Evolutionary conservation across 2,797 vertebrate genomes (phyloP).

Genomic region (Phalloptychus januarius): DNA sequence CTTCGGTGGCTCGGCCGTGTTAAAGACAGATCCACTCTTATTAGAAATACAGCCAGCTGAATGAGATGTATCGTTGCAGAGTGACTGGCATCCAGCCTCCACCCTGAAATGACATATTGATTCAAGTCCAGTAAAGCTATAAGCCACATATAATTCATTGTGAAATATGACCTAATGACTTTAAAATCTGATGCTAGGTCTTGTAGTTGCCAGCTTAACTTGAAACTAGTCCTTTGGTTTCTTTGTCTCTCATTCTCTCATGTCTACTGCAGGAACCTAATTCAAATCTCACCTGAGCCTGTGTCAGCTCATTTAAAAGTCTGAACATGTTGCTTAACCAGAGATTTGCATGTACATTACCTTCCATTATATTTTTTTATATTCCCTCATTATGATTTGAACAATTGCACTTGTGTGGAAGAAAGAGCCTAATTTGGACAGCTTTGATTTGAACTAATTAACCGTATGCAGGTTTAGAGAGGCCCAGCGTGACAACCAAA

Average conservation of each 20-base stretch:
- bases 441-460: conserved; percentile 33
- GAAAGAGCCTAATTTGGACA: conserved; percentile 12
- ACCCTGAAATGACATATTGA: conserved; percentile 64
- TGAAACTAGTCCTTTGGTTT: conserved; percentile 36
- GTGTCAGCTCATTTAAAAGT: neutral
- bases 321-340: neutral
- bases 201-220: conserved; percentile 59
- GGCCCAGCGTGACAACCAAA: conserved; percentile 37
- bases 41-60: conserved; percentile 37
- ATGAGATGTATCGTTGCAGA: conserved; percentile 26
- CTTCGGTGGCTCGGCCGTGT: conserved; percentile 1
- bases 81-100: conserved; percentile 42
- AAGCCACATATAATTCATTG: conserved; percentile 44
- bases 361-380: neutral
- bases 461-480: conserved; percentile 35
- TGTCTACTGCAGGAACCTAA: conserved; percentile 14
- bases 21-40: conserved; percentile 31
- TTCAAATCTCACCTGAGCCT: conserved; percentile 6
- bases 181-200: conserved; percentile 62
- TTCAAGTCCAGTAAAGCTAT: conserved; percentile 57
- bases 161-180: conserved; percentile 70
- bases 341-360: neutral
- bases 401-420: neutral
- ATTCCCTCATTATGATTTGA: neutral
- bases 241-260: conserved; percentile 7